Percentiles rank a stretch among this genome's conserved stretches.
These are phyloP conservation scores for Callyntrura sp. DNA, from an alignment of 2,888 invertebrate species.

Conservation along the genomic window DNA sequence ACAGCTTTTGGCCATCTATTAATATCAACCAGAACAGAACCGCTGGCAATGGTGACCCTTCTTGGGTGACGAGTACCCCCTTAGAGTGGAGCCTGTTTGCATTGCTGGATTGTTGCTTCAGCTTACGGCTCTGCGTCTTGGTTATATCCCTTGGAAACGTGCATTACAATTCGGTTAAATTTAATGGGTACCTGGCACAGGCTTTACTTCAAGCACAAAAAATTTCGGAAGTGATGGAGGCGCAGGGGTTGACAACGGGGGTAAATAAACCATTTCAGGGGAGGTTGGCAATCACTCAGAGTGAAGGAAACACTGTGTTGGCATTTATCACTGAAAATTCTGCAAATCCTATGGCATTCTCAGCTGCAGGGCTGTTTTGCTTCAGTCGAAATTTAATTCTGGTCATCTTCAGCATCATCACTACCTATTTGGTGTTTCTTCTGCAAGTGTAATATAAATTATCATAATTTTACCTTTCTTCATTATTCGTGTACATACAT, in stretches of 20 bases:
- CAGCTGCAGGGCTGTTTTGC: constrained; percentile 71
- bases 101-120: constrained; percentile 36
- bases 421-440: constrained; percentile 72
- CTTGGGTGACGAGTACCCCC: not conserved
- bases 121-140: constrained; percentile 50
- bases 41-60: not conserved
- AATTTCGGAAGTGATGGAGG: constrained; percentile 29
- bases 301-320: constrained; percentile 60
- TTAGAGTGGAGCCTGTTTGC: constrained; percentile 48
- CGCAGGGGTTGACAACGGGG: not conserved
- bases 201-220: constrained; percentile 67
- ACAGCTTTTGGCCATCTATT: not conserved
- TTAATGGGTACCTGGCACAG: constrained; percentile 58
- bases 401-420: constrained; percentile 72
- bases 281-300: constrained; percentile 35
- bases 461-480: too few relatives aligned
- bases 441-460: constrained; percentile 74
- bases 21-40: not conserved
- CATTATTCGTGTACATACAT: too few relatives aligned
- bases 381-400: constrained; percentile 63
- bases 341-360: constrained; percentile 69
- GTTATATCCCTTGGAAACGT: constrained; percentile 68
- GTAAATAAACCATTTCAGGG: constrained; percentile 19
- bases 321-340: constrained; percentile 74
- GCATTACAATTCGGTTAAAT: constrained; percentile 56